Evolutionary conservation across 1,140 invertebrate genomes (phyloP).

Genomic region (Papilio helenus): DNA sequence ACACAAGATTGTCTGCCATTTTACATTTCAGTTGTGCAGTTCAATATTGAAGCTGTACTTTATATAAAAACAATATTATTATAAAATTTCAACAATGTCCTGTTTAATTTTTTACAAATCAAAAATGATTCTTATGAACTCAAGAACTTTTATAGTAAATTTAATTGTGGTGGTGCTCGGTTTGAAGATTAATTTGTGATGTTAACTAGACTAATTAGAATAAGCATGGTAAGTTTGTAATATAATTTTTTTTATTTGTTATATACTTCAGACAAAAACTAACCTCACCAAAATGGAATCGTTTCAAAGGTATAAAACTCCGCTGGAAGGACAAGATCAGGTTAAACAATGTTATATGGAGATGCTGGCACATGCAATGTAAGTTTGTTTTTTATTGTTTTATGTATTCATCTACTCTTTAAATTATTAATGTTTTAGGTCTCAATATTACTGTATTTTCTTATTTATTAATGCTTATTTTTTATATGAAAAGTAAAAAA

Average conservation of each 20-base stretch:
- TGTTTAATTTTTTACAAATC: slow-evolving; percentile 55
- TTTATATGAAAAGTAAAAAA: background rate
- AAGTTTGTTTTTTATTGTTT: slow-evolving; percentile 78
- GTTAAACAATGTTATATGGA: slow-evolving; percentile 99
- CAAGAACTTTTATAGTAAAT: slow-evolving; percentile 68
- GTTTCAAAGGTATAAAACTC: slow-evolving; percentile 98
- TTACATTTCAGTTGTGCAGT: slow-evolving; percentile 61
- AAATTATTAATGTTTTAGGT: background rate
- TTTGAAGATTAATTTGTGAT: slow-evolving; percentile 67
- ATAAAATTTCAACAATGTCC: slow-evolving; percentile 55
- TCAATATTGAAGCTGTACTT: slow-evolving; percentile 60
- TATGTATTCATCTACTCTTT: background rate
- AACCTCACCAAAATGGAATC: slow-evolving; percentile 99
- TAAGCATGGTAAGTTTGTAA: slow-evolving; percentile 65
- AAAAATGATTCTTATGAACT: slow-evolving; percentile 67
- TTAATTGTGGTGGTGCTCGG: slow-evolving; percentile 58
- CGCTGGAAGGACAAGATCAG: slow-evolving; percentile 99
- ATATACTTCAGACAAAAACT: slow-evolving; percentile 95
- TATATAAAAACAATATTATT: slow-evolving; percentile 49
- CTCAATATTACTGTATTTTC: too few relatives aligned
- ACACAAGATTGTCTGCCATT: slow-evolving; percentile 57
- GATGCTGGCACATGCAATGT: slow-evolving; percentile 99
- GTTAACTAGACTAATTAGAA: slow-evolving; percentile 43
- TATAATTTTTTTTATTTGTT: slow-evolving; percentile 51
- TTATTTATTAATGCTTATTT: background rate